A percentile compares a stretch with the other conserved stretches of the same genome.
phyloP scores from a whole-genome alignment of 2,888 invertebrate genomes.

The Drosophila birchii region DNA sequence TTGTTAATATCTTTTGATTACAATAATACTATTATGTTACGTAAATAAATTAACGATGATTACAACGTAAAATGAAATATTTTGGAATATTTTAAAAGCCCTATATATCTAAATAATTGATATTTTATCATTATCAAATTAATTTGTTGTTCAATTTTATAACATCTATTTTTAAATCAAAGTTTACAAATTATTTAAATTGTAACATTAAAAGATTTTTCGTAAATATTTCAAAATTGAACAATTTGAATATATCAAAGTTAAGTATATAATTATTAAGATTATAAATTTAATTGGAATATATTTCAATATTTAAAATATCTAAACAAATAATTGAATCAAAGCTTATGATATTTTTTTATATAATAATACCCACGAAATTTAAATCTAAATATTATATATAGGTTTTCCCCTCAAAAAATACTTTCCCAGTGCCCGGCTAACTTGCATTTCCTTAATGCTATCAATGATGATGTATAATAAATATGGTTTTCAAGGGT shows the following conservation, averaged over 20 bases:
- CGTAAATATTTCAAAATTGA: rapidly evolving
- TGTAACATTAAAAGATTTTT: neutral
- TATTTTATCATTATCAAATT: too few species aligned
- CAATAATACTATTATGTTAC: too few species aligned
- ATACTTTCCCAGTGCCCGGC: neutral
- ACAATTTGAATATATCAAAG: neutral
- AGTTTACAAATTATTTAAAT: neutral
- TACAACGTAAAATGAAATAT: too few species aligned
- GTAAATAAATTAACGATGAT: too few species aligned
- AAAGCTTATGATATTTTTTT: neutral
- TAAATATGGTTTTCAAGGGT: neutral
- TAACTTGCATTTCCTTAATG: neutral
- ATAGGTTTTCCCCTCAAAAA: neutral
- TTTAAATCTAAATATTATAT: neutral
- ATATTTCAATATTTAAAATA: neutral
- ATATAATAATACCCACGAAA: neutral
- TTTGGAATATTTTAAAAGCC: too few species aligned
- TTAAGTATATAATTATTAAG: neutral
- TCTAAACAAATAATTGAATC: neutral
- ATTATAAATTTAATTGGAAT: neutral
- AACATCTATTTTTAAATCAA: too few species aligned
- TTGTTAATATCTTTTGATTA: too few species aligned
- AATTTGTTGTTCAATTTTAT: too few species aligned
- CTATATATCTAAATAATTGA: too few species aligned
- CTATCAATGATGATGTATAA: too few species aligned